These are phyloP conservation scores for Corella eumyota DNA, from an alignment of 23 tunicate genomes.

Conservation along the genomic window DNA sequence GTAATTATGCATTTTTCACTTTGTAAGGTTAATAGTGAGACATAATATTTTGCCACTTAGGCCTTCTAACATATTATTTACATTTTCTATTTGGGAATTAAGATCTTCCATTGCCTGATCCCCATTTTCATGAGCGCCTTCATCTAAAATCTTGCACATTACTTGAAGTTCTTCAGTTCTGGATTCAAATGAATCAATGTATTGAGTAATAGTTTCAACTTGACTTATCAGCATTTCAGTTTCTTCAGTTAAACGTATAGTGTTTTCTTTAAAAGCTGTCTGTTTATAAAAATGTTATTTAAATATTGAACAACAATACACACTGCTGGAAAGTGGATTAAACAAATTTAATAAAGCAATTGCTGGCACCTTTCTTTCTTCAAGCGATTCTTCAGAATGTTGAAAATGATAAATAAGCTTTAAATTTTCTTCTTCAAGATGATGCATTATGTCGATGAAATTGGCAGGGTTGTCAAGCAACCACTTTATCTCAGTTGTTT, in stretches of 20 bases:
- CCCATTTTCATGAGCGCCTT: slow-evolving; percentile 25
- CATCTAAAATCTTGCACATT: slow-evolving; percentile 37
- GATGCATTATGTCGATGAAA: slow-evolving; percentile 23
- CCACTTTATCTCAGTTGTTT: not conserved
- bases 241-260: slow-evolving; percentile 10
- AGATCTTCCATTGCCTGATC: slow-evolving; percentile 29
- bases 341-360: not conserved
- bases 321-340: not conserved
- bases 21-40: too few relatives aligned
- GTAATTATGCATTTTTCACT: too few relatives aligned
- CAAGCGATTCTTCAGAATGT: slow-evolving; percentile 38
- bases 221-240: slow-evolving; percentile 12
- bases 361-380: slow-evolving; percentile 32
- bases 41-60: too few relatives aligned
- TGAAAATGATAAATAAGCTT: slow-evolving; percentile 54
- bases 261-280: not conserved
- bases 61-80: not conserved
- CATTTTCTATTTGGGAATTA: slow-evolving; percentile 28
- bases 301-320: not conserved
- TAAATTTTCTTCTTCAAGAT: slow-evolving; percentile 65
- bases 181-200: slow-evolving; percentile 10
- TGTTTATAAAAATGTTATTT: too few relatives aligned
- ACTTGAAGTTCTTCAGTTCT: slow-evolving; percentile 21
- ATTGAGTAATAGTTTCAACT: slow-evolving; percentile 20
- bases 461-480: slow-evolving; percentile 23